These are phyloP conservation scores for Beroe forskalii DNA, from an alignment of 37 sponge, comb jelly and placozoan genomes.

Conservation along the genomic window DNA sequence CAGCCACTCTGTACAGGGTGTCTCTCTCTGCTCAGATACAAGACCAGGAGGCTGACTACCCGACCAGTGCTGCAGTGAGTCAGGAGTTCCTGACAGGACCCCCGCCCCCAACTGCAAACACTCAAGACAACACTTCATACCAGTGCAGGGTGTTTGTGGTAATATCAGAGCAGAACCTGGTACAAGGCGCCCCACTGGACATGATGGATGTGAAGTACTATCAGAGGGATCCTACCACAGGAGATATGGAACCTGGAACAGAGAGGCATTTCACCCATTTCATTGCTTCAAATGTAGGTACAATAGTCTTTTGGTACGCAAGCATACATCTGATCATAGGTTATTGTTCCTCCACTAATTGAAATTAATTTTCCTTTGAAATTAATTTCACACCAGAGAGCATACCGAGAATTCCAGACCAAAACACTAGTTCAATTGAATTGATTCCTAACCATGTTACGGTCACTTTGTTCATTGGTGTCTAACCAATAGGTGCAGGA, in stretches of 20 bases:
- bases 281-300: too few species aligned
- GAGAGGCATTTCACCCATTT: background rate
- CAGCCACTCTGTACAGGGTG: slow-evolving; percentile 31
- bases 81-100: background rate
- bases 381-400: too few species aligned
- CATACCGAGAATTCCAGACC: too few species aligned
- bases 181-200: background rate
- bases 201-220: background rate
- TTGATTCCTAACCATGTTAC: too few species aligned
- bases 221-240: background rate
- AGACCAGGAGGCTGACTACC: background rate
- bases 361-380: too few species aligned
- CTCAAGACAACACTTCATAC: background rate
- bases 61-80: background rate
- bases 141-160: background rate
- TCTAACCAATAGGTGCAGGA: background rate
- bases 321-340: too few species aligned
- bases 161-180: background rate
- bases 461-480: too few species aligned
- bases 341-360: too few species aligned
- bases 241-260: background rate
- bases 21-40: background rate
- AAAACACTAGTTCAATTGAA: too few species aligned
- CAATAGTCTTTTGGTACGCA: too few species aligned
- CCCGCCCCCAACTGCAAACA: background rate